Evolutionary conservation across 2,888 invertebrate species (phyloP), one percentile per base, ranked within the genome.

Genomic region (Thecocarcelia acutangulata): DNA sequence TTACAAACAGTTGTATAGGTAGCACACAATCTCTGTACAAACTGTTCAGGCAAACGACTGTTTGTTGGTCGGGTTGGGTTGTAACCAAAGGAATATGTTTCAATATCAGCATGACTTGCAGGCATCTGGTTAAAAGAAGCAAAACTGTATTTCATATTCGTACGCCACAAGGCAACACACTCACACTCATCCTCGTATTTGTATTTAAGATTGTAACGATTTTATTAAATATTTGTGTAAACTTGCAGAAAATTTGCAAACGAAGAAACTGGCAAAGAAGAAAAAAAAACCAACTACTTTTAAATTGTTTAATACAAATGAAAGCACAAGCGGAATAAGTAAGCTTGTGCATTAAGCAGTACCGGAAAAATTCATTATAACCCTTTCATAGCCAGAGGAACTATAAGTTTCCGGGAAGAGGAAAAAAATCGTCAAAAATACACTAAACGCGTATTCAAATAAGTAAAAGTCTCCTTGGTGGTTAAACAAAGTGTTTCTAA

Each of bases 71-170:
- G 15, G 40, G 48, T 66, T 40, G 48, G 46, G 24, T 4, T 72
- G 73, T 74, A 77, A 73, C 73, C 68, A 63, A 69, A 64, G 56
- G 63, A 73, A 81, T 81, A 73, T 73, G 63, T 81, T 81, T 73
- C 73, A 77, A 74, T 77, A 81, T 58, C 68, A 77, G 24, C 68
- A 77, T 81, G 81, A 77, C 77, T 81, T 77, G 77, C 81, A 77
- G 81, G 77, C 81, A 81, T 81, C 68, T 69, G 50, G 44, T 44
- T 42, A 15, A 63, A 28, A n/a, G 17, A 66, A 37, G 44, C 15
- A 28, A 50, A 77, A 28, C 42, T 42, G n/a, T 37, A 40, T 13
- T 58, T 28, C 50, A 33, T 42, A 50, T 70, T 28, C 50, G 19
- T 42, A 50, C 64, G 56, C 50, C 64, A 50, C 33, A 28, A 58